These are phyloP conservation scores for Psophia crepitans DNA, from an alignment of 2,113 vertebrate genomes.

Conservation along the genomic window DNA sequence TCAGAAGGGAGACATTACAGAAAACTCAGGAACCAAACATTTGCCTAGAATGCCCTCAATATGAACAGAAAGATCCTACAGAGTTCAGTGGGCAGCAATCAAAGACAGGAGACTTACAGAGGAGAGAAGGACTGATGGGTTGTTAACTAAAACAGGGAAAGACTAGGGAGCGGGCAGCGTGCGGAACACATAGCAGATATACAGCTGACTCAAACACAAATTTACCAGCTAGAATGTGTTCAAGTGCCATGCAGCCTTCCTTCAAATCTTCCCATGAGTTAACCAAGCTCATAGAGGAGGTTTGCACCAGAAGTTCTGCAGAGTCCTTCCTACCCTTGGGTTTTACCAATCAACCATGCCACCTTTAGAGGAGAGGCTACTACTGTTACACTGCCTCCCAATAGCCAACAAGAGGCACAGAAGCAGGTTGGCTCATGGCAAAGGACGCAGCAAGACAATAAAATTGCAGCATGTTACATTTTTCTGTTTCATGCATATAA, in stretches of 20 bases:
- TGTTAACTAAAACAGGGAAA: not conserved
- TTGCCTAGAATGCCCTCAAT: not conserved
- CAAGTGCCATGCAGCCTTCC: not conserved
- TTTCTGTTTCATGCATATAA: not conserved
- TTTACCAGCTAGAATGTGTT: not conserved
- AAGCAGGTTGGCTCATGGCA: not conserved
- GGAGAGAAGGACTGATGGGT: not conserved
- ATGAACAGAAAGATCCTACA: not conserved
- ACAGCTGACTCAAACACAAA: not conserved
- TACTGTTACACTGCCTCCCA: not conserved
- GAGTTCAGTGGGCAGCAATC: not conserved
- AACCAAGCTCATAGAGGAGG: not conserved
- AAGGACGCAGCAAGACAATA: not conserved
- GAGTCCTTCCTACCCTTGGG: not conserved
- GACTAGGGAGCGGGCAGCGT: accelerated
- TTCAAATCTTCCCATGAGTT: not conserved
- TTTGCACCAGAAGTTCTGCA: not conserved
- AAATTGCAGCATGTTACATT: not conserved
- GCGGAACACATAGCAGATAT: not conserved
- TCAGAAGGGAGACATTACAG: not conserved
- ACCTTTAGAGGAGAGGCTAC: not conserved
- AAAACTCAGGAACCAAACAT: not conserved
- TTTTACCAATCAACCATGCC: not conserved
- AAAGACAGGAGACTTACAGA: not conserved
- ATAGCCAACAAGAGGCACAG: not conserved